Evolutionary conservation across 2,113 vertebrate species (phyloP).

Genomic region (Perognathus longimembris): DNA sequence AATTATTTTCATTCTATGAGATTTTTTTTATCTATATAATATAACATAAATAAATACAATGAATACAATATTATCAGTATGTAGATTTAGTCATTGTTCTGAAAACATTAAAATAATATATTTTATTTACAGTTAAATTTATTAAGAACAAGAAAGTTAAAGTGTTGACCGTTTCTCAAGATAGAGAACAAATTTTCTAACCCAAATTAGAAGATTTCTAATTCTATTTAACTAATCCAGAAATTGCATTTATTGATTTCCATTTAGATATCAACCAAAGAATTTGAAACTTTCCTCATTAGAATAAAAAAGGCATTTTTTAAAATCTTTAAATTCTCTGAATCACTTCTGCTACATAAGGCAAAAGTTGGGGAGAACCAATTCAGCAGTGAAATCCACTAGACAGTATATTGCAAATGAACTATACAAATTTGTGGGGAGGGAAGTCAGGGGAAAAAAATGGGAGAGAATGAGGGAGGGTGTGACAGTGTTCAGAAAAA

Average conservation of each 20-base stretch:
- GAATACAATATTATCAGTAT: no score
- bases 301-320: neutral
- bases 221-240: no score
- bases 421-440: no score
- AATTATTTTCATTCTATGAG: neutral
- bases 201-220: no score
- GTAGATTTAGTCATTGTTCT: neutral
- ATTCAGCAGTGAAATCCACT: no score
- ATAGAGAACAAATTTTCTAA: constrained; percentile 39
- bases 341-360: constrained; percentile 69
- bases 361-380: no score
- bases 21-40: neutral
- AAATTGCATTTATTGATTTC: constrained; percentile 39
- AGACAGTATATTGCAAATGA: no score
- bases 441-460: no score
- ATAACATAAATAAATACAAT: no score
- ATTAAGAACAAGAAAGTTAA: neutral
- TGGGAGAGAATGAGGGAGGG: no score
- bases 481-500: no score
- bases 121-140: neutral
- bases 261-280: neutral
- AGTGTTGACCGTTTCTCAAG: neutral
- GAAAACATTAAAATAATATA: neutral
- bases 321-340: neutral
- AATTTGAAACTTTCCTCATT: constrained; percentile 51